Conservation (phyloP, 2,113 vertebrate species). For the Corydoras maculifer region DNA sequence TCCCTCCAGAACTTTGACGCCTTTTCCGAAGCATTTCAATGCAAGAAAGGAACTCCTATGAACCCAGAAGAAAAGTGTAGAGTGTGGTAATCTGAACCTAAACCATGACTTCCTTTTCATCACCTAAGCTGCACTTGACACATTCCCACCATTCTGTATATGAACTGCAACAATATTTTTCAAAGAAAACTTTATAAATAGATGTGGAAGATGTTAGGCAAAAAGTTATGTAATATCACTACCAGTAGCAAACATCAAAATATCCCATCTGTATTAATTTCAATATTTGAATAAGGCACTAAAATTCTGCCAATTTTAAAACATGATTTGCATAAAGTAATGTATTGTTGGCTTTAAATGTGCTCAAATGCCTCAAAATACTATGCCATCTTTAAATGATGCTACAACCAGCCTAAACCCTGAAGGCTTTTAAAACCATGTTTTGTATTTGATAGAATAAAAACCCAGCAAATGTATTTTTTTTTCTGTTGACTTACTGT, state of each 20-base stretch:
- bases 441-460: slow-evolving; percentile 24
- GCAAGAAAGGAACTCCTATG: slow-evolving; percentile 76
- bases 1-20: slow-evolving; percentile 91
- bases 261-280: background rate
- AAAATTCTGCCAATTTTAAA: slow-evolving; percentile 18
- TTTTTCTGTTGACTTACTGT: slow-evolving; percentile 13
- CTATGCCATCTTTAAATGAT: slow-evolving; percentile 26
- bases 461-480: slow-evolving; percentile 37
- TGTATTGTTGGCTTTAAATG: slow-evolving; percentile 37
- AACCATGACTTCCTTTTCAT: slow-evolving; percentile 27
- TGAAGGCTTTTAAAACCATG: slow-evolving; percentile 16
- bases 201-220: background rate
- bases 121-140: slow-evolving; percentile 36
- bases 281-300: slow-evolving; percentile 11
- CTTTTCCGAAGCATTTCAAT: slow-evolving; percentile 85
- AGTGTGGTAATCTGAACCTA: slow-evolving; percentile 74
- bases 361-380: slow-evolving; percentile 25
- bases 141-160: slow-evolving; percentile 27
- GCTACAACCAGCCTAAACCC: slow-evolving; percentile 16
- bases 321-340: slow-evolving; percentile 36
- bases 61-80: slow-evolving; percentile 79
- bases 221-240: too few species aligned
- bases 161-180: slow-evolving; percentile 36
- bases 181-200: background rate
- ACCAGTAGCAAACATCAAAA: background rate